Evolutionary conservation across 1,140 invertebrate species (phyloP), one percentile per base, ranked within the genome.

Genomic region (Drosophila murphyi): DNA sequence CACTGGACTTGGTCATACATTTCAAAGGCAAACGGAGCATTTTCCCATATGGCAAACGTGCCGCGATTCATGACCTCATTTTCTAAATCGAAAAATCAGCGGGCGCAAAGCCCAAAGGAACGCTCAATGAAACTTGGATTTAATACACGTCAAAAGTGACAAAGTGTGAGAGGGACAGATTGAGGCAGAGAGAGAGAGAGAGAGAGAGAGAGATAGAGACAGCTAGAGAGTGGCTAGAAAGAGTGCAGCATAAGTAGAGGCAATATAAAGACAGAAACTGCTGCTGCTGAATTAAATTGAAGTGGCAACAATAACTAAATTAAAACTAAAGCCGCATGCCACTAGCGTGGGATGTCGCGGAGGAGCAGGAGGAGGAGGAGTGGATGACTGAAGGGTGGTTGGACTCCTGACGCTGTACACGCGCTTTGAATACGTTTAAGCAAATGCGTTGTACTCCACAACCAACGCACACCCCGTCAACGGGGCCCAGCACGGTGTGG

Each of bases 271-370:
- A 45, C 12, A 41, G 51, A 20, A 50, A 39, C 39, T 41, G 56
- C n/a, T 43, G 43, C 28, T 54, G 8, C 60, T 54, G 32, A 51
- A 71, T 69, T 62, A 75, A 76, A 86, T 87, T 87, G 82, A 87
- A 86, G 78, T 83, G 78, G 82, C 82, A 86, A 86, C 82, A 86
- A 86, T 86, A 86, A 87, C 78, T 86, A 86, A 86, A 86, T 86
- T 86, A 86, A 86, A 86, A 86, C 78, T 87, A 82, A 76, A 70
- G 70, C 75, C 64, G 62, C 68, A 68, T 61, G 72, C 60, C 65
- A 71, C 52, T 39, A 62, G 65, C 43, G 32, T 29, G 28, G 50
- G 35, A 43, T 20, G 20, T 20, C 20, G 20, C 20, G 48, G 37
- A 29, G 34, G 10, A 4, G 1, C 5, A 37, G 32, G 8, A 32